Evolutionary conservation across 2,888 invertebrate genomes (phyloP).

Genomic region (Parasteatoda lunata): DNA sequence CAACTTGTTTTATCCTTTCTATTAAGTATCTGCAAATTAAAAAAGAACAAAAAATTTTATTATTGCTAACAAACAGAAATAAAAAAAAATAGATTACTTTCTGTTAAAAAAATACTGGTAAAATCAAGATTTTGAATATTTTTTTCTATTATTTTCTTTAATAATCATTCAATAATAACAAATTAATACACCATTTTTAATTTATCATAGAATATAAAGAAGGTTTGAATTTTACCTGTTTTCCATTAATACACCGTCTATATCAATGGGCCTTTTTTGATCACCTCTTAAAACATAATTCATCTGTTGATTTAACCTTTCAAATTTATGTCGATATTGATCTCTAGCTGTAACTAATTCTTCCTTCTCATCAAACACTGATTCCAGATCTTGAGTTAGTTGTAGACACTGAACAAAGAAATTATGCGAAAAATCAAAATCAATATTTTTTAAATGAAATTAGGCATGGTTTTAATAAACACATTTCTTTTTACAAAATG

Average conservation of each 20-base stretch:
- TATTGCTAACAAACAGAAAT: no score
- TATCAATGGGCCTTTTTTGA: slow-evolving; percentile 79
- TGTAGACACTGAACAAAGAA: slow-evolving; percentile 79
- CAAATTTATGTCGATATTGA: slow-evolving; percentile 87
- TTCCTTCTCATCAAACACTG: slow-evolving; percentile 88
- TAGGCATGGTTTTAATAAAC: no score
- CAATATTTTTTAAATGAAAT: background rate
- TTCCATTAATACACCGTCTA: slow-evolving; percentile 86
- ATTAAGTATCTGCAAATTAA: slow-evolving; percentile 77
- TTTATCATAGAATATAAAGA: background rate
- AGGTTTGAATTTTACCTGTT: slow-evolving; percentile 78
- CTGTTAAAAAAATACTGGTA: no score
- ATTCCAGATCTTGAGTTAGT: slow-evolving; percentile 84
- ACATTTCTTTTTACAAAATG: no score
- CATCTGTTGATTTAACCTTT: slow-evolving; percentile 86
- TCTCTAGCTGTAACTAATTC: slow-evolving; percentile 86
- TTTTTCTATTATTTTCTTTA: no score
- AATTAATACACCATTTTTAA: no score
- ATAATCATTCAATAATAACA: no score
- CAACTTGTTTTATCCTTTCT: slow-evolving; percentile 84
- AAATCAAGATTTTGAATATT: no score
- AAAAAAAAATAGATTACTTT: no score
- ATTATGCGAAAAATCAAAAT: background rate
- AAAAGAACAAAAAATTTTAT: background rate
- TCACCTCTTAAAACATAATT: slow-evolving; percentile 80